These are phyloP conservation scores for Trematomus loennbergii DNA, from an alignment of 2,113 vertebrate species.

Conservation along the genomic window DNA sequence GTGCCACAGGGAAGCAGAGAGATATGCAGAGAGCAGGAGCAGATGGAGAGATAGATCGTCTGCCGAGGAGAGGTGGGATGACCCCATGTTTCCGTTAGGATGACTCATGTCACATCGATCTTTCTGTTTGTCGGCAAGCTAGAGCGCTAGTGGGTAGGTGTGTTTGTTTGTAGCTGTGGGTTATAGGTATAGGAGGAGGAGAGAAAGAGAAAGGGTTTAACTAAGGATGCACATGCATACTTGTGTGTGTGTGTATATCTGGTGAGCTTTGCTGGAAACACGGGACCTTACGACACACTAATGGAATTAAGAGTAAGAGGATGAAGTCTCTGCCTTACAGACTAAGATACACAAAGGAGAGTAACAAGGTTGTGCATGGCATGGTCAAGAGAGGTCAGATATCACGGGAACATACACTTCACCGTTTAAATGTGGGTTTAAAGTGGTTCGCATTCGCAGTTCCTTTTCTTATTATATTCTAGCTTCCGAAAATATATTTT, in stretches of 20 bases:
- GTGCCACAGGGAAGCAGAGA: constrained; percentile 13
- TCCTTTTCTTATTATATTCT: too few species aligned
- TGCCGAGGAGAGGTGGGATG: constrained; percentile 47
- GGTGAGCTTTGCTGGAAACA: constrained; percentile 9
- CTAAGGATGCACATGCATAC: background rate
- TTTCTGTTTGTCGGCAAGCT: constrained; percentile 9
- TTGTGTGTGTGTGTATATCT: background rate
- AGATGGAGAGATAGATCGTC: constrained; percentile 21
- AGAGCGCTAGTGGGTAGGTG: background rate
- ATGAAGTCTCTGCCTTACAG: constrained; percentile 33
- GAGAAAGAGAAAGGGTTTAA: background rate
- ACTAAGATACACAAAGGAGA: background rate
- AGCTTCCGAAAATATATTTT: background rate
- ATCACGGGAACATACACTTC: background rate
- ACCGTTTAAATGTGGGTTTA: background rate
- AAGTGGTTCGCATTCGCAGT: too few species aligned
- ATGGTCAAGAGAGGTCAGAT: background rate
- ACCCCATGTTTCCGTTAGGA: constrained; percentile 41
- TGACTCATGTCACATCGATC: constrained; percentile 65
- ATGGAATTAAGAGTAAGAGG: constrained; percentile 53
- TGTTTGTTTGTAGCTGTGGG: constrained; percentile 12
- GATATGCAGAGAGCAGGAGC: constrained; percentile 23
- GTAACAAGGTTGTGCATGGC: background rate
- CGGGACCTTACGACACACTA: constrained; percentile 28
- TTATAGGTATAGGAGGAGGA: background rate